Base-by-base conservation (phyloP, 2,888 invertebrate species). In the Zaprionus obscuricornis region DNA sequence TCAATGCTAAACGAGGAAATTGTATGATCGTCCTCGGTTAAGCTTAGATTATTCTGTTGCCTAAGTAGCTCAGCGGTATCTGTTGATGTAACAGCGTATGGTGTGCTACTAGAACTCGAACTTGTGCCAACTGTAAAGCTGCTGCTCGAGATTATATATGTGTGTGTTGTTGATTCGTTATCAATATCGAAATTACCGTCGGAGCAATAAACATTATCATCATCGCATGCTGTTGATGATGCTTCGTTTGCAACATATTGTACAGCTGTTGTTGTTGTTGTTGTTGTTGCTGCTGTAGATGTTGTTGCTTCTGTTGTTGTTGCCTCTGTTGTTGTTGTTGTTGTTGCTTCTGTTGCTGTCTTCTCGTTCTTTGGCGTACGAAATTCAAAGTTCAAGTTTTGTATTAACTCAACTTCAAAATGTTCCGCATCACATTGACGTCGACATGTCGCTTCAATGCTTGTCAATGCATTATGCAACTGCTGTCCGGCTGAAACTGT, bases 351-450 rank as follows among this genome's bases (percentile, higher is more conserved):
- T 27, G 17, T 51, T 34, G 24, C n/a, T 10, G 7, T 64, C 39
- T 74, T 71, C 46, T 74, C 60, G 5, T 7, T 36, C 10, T 8
- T 22, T n/a, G 47, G 39, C 14, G 2, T 47, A n/a, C 46, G 39
- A 31, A 83, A 73, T 39, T 88, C 69, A 59, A 89, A 88, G 52
- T 86, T 86, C 51, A 89, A 66, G 47, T 87, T 89, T 33, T 88
- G 90, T 75, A 89, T 82, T 16, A 89, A 66, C 73, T 89, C 88
- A 60, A 74, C 64, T 29, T 65, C 63, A 39, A 67, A 67, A 66
- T 78, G 66, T 62, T 71, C 62, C 34, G n/a, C 37, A 1, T 22
- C 24, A 45, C 29, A 36, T 24, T 50, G 50, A 45, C 22, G 37
- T 3, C 3, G 20, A 14, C 11, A n/a, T 43, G 11, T 40, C 47